These are phyloP conservation scores for Tetrao urogallus DNA, from an alignment of 2,113 vertebrate species.

Conservation along the genomic window DNA sequence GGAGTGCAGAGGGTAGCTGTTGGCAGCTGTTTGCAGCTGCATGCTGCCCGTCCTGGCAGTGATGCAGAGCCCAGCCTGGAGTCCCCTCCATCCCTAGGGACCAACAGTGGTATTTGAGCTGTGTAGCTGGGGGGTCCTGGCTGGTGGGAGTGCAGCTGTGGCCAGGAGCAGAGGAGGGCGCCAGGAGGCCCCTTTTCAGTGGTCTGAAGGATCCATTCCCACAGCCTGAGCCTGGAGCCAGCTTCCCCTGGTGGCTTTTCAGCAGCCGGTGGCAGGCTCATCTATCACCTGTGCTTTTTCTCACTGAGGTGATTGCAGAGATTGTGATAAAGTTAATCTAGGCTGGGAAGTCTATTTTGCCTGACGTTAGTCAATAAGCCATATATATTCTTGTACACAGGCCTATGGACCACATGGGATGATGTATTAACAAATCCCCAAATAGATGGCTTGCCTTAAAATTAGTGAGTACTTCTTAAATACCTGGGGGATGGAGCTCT, in stretches of 20 bases:
- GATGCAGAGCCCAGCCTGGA: not conserved
- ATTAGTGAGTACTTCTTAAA: not conserved
- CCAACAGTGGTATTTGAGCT: not conserved
- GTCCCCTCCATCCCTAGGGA: not conserved
- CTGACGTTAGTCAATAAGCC: constrained; percentile 34
- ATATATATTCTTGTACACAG: not conserved
- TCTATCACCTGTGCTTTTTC: constrained; percentile 30
- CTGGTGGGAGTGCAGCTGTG: not conserved
- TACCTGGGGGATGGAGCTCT: not conserved
- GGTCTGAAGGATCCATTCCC: not conserved
- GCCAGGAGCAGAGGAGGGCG: not conserved
- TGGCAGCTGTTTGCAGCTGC: not conserved
- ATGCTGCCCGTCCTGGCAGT: not conserved
- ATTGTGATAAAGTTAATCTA: constrained; percentile 55
- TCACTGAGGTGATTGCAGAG: constrained; percentile 31
- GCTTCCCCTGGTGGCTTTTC: not conserved
- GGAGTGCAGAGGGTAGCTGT: not conserved
- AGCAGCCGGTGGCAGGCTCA: not conserved
- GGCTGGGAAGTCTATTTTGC: constrained; percentile 40
- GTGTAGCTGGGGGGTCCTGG: not conserved
- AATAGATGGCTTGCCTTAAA: constrained; percentile 3
- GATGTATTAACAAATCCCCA: constrained; percentile 13
- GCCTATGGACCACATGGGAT: not conserved
- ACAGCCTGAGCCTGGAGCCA: constrained; percentile 13
- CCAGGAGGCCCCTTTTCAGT: fast-evolving